Percentiles rank a stretch among this genome's conserved stretches.
Evolutionary conservation across 2,888 invertebrate species (phyloP).

Genomic region (Euproctis similis): DNA sequence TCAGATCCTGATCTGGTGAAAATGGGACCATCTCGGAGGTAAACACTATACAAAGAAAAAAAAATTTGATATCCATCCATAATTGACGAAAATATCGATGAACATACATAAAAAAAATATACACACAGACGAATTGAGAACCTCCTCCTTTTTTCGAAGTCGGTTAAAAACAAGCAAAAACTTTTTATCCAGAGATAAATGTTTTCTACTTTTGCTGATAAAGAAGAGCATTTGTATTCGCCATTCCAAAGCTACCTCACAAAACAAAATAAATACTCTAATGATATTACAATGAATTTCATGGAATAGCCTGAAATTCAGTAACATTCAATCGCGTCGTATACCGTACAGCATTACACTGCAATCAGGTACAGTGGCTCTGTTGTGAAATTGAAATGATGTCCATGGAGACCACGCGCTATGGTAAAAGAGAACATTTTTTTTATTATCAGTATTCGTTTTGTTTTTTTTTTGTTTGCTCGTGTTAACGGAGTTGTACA

Average conservation of each 20-base stretch:
- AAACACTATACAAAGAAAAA: too few species aligned
- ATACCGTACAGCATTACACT: constrained; percentile 7
- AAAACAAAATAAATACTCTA: background rate
- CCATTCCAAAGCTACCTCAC: background rate
- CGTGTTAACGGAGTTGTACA: too few species aligned
- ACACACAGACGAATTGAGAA: too few species aligned
- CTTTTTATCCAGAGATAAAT: background rate
- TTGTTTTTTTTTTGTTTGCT: too few species aligned
- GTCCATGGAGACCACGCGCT: constrained; percentile 5
- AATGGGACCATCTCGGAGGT: too few species aligned
- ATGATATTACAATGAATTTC: constrained; percentile 1
- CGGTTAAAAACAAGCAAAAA: too few species aligned
- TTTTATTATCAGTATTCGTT: background rate
- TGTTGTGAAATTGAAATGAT: constrained; percentile 17
- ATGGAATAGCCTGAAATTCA: constrained; percentile 3
- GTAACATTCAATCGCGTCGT: constrained; percentile 9
- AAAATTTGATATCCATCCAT: too few species aligned
- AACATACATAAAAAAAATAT: too few species aligned
- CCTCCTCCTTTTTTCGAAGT: too few species aligned
- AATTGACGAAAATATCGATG: too few species aligned
- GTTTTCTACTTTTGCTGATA: background rate
- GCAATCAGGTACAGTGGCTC: constrained; percentile 14
- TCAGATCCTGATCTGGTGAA: too few species aligned
- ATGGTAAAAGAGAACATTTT: constrained; percentile 4
- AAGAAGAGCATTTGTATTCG: background rate